Base-by-base conservation (phyloP, 1,140 invertebrate genomes). In the Nasonia vitripennis region DNA sequence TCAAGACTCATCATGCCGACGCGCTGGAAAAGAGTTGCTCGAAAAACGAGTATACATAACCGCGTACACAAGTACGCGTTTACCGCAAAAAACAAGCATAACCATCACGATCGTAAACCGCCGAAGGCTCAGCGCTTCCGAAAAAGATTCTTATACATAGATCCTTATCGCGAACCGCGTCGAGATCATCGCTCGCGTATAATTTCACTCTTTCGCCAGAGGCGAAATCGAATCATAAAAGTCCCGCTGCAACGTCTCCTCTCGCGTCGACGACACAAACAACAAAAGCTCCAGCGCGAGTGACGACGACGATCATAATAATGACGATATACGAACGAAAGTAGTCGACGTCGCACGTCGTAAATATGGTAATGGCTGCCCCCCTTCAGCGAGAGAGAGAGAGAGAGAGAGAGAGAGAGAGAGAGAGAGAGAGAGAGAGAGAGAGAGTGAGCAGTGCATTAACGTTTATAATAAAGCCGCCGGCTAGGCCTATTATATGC, bases 291-390 rank as follows among this genome's bases (percentile, higher is more conserved):
- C 55, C 34, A 34, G 34, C 34, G 55, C n/a, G 27, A 27, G 27
- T 27, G 27, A 27, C 27, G 55, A 62, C 34, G 17, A 20, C 55
- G 20, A 62, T 62, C 55, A 62, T 62, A 62, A 62, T 62, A 62
- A n/a, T 62, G 55, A 62, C 55, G 55, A 17, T 17, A 20, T 45
- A 62, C 55, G 55, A 62, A 62, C 17, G 55, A 62, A 62, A 62
- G 55, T 62, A 62, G 55, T 62, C 55, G 55, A 62, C 55, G 55
- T 88, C 87, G 86, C 89, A 88, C 89, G 82, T 92, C 90, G 90
- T 92, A 92, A 92, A 92, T 92, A 91, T 90, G 91, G 89, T 92
- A 92, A 93, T 93, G 89, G 88, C 90, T 88, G 89, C 88, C 88
- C 80, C 88, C 89, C 91, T 11, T 92, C 91, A 62, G 20, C 55